Evolutionary conservation across 2,888 invertebrate genomes (phyloP), one percentile per base, ranked within the genome.

Genomic region (Strigamia maritima): DNA sequence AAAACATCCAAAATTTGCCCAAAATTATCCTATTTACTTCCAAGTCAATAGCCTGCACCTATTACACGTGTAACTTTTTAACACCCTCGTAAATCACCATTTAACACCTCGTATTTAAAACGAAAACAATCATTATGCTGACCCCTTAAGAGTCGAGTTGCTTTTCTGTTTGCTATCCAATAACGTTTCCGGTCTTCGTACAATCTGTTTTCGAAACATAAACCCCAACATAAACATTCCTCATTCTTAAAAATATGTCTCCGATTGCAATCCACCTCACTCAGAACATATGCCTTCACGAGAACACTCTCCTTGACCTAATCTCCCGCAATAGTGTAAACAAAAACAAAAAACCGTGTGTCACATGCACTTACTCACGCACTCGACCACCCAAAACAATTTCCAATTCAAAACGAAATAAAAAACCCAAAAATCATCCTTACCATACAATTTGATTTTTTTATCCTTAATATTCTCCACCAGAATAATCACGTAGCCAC

Each of bases 401-500:
- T 40, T 16, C 10, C 1, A 35, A 44, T 44, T 44, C 16, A 44
- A 44, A 44, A 44, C 16, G 8, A 44, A 44, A 44, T 14, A 38
- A 38, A 38, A 44, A 2, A 14, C 12, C 44, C 24, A 22, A 22
- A 24, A 22, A 2, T 24, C 1, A 4, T 14, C 26, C 75, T 83
- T 87, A 94, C 94, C 96, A 86, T 95, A 96, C 82, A 96, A 89
- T 89, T 95, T 96, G 84, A 95, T 94, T 89, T 94, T 94, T 87
- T 95, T 94, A 88, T 95, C 95, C 87, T 94, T 93, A 3, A 26
- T 16, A 85, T 94, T 94, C 88, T 95, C 95, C 83, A 95, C 94
- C 86, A 96, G 90, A 86, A 96, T 95, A 86, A 96, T 95, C 86
- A 96, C 95, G 88, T 96, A 96, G 85, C 96, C 96, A 85, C 95